These are phyloP conservation scores for Luscinia megarhynchos DNA, from an alignment of 2,797 vertebrate genomes.

Conservation along the genomic window DNA sequence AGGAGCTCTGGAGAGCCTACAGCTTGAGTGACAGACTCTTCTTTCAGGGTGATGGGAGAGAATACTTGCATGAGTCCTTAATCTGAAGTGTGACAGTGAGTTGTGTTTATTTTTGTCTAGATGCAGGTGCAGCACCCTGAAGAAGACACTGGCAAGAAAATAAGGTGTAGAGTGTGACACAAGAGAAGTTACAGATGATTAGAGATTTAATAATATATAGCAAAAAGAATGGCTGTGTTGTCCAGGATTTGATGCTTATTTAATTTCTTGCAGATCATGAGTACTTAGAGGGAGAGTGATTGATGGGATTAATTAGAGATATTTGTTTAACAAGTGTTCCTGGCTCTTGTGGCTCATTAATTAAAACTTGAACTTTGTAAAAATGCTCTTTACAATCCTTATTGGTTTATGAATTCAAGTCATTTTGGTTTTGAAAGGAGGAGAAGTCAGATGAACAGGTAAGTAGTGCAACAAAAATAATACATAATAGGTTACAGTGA, in stretches of 20 bases:
- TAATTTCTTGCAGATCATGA: neutral
- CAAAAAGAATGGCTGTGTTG: neutral
- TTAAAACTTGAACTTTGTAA: constrained; percentile 21
- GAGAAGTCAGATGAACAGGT: neutral
- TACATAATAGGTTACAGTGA: neutral
- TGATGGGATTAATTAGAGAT: constrained; percentile 41
- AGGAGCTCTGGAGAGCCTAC: neutral
- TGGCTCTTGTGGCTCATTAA: neutral
- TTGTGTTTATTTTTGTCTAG: neutral
- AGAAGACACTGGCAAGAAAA: neutral
- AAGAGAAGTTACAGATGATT: neutral
- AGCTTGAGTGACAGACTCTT: neutral
- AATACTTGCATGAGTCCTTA: neutral
- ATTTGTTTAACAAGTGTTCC: constrained; percentile 26
- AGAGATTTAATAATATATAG: neutral
- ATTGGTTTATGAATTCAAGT: neutral
- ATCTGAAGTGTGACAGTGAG: neutral
- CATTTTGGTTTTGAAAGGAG: neutral
- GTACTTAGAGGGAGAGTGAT: neutral
- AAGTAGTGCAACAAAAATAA: neutral
- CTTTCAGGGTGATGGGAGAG: neutral
- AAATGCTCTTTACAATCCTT: neutral
- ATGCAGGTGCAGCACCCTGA: neutral
- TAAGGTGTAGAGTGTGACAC: neutral
- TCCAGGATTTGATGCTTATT: neutral